Base-by-base conservation (phyloP, 1,140 invertebrate species). In the Conus ventricosus region DNA sequence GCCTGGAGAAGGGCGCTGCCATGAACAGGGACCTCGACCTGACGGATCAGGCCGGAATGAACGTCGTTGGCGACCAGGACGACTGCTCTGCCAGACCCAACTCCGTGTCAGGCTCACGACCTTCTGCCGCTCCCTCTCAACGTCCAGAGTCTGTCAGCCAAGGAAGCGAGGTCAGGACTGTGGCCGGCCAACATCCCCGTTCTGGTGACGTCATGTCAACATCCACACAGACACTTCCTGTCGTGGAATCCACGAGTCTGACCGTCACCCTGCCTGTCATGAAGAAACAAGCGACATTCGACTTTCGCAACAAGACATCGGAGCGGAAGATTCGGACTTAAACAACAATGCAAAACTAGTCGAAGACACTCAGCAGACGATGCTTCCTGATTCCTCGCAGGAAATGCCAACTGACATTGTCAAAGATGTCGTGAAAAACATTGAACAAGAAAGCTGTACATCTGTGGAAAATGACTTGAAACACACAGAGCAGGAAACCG, bases 191-290 rank as follows among this genome's bases (percentile, higher is more conserved):
- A 27, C 20, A 6, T 13, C 11, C 54, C 20, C 15, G 20, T 11
- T 20, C 23, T 25, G 23, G 11, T 20, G 27, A n/a, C 4, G 8
- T 17, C 15, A 17, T 8, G 3, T n/a, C 67, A 7, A 67, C 23
- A 51, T 20, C 63, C 17, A 53, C 63, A 55, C 83, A 85, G 51
- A 84, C 54, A 57, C 54, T n/a, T 1, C 83, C 13, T 7, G 83
- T 27, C 27, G 17, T 5, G n/a, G 63, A 85, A 63, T 17, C 85
- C n/a, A 78, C 57, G 54, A 78, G 85, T 57, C 75, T 87, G 27
- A 87, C 39, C 23, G 75, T 87, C 27, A 87, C 67, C 5, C n/a
- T 87, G 53, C 85, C 85, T 55, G 53, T 15, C 8, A 54, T 78
- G 85, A 57, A 78, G 71, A 80, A 20, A 71, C 67, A 0, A 71